These are phyloP conservation scores for Leucoraja erinaceus DNA, from an alignment of 2,113 vertebrate genomes.

Conservation along the genomic window DNA sequence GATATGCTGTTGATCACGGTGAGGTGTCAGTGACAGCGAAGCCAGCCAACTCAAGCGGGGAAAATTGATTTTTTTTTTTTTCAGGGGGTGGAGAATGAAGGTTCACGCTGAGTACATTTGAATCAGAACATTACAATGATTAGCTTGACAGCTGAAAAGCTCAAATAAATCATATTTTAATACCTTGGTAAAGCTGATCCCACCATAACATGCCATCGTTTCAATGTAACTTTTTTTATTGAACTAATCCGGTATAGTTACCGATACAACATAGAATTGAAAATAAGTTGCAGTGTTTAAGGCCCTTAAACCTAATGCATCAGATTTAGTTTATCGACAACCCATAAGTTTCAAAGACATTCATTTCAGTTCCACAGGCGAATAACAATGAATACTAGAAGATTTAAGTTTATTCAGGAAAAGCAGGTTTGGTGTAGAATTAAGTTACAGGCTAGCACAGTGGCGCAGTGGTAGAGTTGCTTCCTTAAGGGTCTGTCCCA, in stretches of 20 bases:
- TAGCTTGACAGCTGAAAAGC: neutral
- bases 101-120: neutral
- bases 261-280: neutral
- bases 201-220: neutral
- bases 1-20: neutral
- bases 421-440: too few species aligned
- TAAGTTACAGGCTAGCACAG: too few species aligned
- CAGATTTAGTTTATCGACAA: neutral
- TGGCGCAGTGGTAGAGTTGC: too few species aligned
- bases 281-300: neutral
- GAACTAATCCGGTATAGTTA: neutral
- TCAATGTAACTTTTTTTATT: neutral
- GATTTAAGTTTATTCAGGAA: too few species aligned
- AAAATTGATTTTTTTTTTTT: slow-evolving; percentile 20
- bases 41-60: neutral
- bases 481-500: too few species aligned
- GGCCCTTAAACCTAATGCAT: neutral
- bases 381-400: too few species aligned
- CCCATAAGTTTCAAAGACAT: neutral
- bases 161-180: neutral
- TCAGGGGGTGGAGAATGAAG: neutral
- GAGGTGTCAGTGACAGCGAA: neutral
- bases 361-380: neutral
- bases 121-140: neutral
- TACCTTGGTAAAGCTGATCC: neutral